Evolutionary conservation across 2,888 invertebrate species (phyloP), one percentile per base, ranked within the genome.

Genomic region (Rotaria sp.): DNA sequence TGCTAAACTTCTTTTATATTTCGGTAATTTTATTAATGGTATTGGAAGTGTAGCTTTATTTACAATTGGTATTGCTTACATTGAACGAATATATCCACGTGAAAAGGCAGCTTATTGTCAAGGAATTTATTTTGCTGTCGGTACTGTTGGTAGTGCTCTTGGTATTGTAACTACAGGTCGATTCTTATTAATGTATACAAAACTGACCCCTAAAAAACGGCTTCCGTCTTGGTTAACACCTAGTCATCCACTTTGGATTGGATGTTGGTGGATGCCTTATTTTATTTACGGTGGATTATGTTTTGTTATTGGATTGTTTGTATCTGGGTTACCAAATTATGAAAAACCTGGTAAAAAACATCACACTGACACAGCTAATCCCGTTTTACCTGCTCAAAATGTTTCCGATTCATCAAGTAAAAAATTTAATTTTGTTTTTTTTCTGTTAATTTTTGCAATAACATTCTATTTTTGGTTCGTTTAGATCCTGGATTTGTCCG

Each of bases 81-180:
- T 86, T 35, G 86, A 86, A 84, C 11, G 59, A 18, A 85, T 86
- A 55, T 85, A 75, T 59, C 50, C 57, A 57, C 85, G 85, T 75
- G 86, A 80, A 26, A 52, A 86, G 84, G 86, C 85, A 4, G 41
- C 74, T n/a, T 84, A 85, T 41, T 38, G 86, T 26, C 86, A 85
- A 85, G 86, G 86, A 15, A 41, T 86, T 45, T 86, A 86, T 84
- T 86, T 74, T 86, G 85, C 86, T 21, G 75, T 75, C 3, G 85
- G 75, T 15, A 85, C 86, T 7, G 74, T 86, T 30, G 86, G 86
- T 4, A 57, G 75, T 48, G 86, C 85, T 10, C 85, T 86, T 30
- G 86, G 86, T 18, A 86, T 86, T 55, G 75, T 86, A 24, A 24
- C 45, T 18, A 86, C 86, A 0, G 86, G 86, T 41, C 85, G 75